A percentile compares a stretch with the other conserved stretches of the same genome.
These are phyloP conservation scores for Acromyrmex heyeri DNA, from an alignment of 1,140 invertebrate species.

Conservation along the genomic window DNA sequence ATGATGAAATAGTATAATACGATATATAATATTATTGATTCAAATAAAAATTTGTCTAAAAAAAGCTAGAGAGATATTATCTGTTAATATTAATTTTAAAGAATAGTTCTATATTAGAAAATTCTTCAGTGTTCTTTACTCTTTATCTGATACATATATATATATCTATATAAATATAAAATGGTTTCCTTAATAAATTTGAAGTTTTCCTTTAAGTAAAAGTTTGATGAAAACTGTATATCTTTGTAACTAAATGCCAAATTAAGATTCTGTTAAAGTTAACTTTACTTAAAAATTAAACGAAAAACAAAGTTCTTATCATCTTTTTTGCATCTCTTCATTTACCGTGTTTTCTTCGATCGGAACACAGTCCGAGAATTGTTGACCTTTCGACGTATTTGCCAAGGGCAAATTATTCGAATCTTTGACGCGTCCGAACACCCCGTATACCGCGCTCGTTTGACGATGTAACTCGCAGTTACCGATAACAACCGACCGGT, in stretches of 20 bases:
- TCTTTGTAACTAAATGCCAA: background rate
- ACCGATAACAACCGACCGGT: conserved; percentile 73
- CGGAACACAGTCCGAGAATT: background rate
- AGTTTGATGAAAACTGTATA: conserved; percentile 22
- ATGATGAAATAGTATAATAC: background rate
- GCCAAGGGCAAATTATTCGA: conserved; percentile 26
- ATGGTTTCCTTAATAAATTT: background rate
- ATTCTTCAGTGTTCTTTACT: background rate
- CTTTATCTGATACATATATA: background rate
- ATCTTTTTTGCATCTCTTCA: conserved; percentile 24
- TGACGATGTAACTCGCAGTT: conserved; percentile 81
- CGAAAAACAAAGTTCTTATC: background rate
- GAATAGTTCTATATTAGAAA: background rate
- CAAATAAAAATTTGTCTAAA: background rate
- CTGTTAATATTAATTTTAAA: background rate
- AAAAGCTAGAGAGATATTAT: background rate
- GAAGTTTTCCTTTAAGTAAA: conserved; percentile 1
- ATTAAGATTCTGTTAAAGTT: background rate
- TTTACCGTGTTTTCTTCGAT: conserved; percentile 17
- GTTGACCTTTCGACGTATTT: conserved; percentile 32
- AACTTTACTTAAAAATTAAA: conserved; percentile 27
- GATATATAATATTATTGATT: background rate
- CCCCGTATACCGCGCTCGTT: conserved; percentile 42
- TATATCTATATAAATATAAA: background rate
- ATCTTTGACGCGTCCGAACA: conserved; percentile 5